These are phyloP conservation scores for Brachypalpus laphriformis DNA, from an alignment of 2,888 invertebrate species.

Conservation along the genomic window DNA sequence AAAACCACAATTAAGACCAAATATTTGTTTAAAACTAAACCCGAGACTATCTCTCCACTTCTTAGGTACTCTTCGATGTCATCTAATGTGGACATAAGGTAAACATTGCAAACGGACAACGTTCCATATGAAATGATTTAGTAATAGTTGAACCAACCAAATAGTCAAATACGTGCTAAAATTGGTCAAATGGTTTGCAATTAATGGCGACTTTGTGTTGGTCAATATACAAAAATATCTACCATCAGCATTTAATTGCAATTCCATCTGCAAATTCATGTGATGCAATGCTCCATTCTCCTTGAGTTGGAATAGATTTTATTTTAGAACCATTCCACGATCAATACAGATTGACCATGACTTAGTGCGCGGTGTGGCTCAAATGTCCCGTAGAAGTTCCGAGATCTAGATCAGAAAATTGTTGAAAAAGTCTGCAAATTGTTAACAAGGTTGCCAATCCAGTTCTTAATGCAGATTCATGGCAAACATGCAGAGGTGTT, in stretches of 20 bases:
- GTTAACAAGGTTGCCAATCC: slow-evolving; percentile 14
- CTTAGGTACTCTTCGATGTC: background rate
- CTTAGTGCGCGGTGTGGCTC: background rate
- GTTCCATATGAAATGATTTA: slow-evolving; percentile 46
- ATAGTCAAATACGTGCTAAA: slow-evolving; percentile 30
- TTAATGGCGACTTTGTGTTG: slow-evolving; percentile 42
- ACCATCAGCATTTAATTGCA: too few relatives aligned
- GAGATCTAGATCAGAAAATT: background rate
- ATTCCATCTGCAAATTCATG: slow-evolving; percentile 40
- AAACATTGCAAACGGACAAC: background rate
- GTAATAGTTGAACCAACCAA: slow-evolving; percentile 38
- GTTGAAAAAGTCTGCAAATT: background rate
- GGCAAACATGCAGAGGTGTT: background rate
- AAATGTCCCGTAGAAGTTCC: slow-evolving; percentile 9
- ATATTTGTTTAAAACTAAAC: slow-evolving; percentile 19
- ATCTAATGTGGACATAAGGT: background rate
- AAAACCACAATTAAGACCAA: slow-evolving; percentile 21
- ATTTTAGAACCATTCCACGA: background rate
- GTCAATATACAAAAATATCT: too few relatives aligned
- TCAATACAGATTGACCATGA: slow-evolving; percentile 9
- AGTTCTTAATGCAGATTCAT: slow-evolving; percentile 2
- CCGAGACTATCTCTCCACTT: background rate
- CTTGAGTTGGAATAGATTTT: slow-evolving; percentile 36
- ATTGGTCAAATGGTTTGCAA: slow-evolving; percentile 27
- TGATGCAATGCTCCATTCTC: slow-evolving; percentile 38